Percentiles rank a stretch among this genome's conserved stretches.
phyloP scores from a whole-genome alignment of 2,797 vertebrate genomes.

The Gadopsis marmoratus region DNA sequence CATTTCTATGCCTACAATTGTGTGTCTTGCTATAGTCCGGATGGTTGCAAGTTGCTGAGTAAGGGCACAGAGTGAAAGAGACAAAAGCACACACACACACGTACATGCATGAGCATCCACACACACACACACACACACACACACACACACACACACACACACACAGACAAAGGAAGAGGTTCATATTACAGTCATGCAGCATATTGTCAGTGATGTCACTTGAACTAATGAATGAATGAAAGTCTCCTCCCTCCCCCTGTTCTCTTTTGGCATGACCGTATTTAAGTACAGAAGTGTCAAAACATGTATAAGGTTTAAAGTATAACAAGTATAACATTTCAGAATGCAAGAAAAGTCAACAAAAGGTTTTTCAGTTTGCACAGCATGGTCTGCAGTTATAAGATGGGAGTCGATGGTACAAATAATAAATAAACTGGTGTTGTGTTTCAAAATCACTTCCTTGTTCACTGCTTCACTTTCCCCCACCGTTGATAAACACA shows the following conservation, averaged over 20 bases:
- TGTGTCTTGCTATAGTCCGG: conserved; percentile 49
- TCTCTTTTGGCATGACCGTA: background rate
- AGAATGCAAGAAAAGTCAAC: background rate
- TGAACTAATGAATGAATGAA: conserved; percentile 38
- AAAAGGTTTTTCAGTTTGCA: no score
- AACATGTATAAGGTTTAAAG: background rate
- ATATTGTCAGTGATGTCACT: conserved; percentile 70
- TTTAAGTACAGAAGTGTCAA: no score
- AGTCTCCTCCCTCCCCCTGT: background rate
- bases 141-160: conserved; percentile 24
- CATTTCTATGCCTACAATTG: conserved; percentile 30
- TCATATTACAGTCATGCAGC: conserved; percentile 71
- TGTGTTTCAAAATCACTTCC: background rate
- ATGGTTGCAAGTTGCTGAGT: conserved; percentile 70
- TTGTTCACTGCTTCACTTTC: background rate
- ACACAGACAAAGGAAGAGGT: conserved; percentile 43
- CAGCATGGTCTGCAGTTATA: background rate
- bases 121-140: conserved; percentile 13
- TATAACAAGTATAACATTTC: background rate
- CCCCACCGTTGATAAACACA: no score
- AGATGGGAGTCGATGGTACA: background rate
- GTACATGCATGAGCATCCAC: conserved; percentile 36
- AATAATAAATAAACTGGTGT: background rate
- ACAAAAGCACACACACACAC: conserved; percentile 34
- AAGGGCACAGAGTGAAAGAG: conserved; percentile 50